These are phyloP conservation scores for Rotaria socialis DNA, from an alignment of 2,888 invertebrate genomes.

Conservation along the genomic window DNA sequence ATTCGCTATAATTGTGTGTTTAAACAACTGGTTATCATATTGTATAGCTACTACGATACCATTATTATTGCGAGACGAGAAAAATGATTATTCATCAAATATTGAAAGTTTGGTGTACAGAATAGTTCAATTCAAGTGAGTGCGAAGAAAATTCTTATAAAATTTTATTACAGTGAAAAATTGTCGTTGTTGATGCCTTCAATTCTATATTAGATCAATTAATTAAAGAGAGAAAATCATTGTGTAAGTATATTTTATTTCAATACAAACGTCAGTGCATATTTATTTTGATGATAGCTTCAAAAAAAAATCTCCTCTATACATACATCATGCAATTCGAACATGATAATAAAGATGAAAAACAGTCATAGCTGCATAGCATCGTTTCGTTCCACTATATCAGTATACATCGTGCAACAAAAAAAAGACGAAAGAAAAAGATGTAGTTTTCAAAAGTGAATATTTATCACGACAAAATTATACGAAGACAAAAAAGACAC, in stretches of 20 bases:
- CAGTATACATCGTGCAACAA: neutral
- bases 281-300: neutral
- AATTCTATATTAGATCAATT: neutral
- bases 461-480: slow-evolving; percentile 1
- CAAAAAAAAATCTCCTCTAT: neutral
- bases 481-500: neutral
- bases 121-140: no score
- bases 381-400: neutral
- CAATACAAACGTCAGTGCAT: neutral
- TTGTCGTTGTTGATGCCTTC: no score
- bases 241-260: neutral
- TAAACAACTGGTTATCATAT: no score
- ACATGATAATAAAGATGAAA: neutral
- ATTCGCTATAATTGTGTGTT: no score
- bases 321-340: neutral
- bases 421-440: neutral
- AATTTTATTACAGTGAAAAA: no score
- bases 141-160: no score
- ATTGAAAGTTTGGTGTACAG: no score
- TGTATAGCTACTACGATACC: no score
- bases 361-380: neutral
- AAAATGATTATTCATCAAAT: no score
- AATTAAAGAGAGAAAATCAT: no score
- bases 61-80: no score
- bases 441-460: neutral